Percentiles rank a stretch among this genome's conserved stretches.
phyloP scores from a whole-genome alignment of 2,113 vertebrate species.

The Coptodon rendalli region DNA sequence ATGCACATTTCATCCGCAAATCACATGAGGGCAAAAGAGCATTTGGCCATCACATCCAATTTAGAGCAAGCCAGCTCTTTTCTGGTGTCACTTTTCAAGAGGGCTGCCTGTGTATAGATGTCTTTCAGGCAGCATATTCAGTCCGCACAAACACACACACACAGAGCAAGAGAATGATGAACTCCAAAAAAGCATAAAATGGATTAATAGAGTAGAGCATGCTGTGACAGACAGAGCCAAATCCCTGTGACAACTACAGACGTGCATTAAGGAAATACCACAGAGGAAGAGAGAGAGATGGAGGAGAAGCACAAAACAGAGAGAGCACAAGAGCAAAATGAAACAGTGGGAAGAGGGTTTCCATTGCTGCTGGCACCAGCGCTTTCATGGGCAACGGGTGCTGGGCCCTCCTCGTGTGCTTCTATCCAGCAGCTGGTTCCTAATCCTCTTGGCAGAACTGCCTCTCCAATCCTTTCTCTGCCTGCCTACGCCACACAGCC shows the following conservation, averaged over 20 bases:
- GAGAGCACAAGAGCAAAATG: neutral
- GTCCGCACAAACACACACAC: neutral
- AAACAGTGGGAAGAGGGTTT: neutral
- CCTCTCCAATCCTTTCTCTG: slow-evolving; percentile 58
- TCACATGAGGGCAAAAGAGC: neutral
- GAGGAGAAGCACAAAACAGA: neutral
- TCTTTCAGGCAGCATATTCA: slow-evolving; percentile 25
- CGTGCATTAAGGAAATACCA: slow-evolving; percentile 37
- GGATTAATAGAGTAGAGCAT: slow-evolving; percentile 60
- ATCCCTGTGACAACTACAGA: slow-evolving; percentile 46
- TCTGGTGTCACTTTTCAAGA: slow-evolving; percentile 5
- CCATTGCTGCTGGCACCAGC: neutral
- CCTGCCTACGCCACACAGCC: slow-evolving; percentile 31
- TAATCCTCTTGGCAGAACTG: slow-evolving; percentile 73
- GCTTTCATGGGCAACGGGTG: slow-evolving; percentile 24
- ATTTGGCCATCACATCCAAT: neutral
- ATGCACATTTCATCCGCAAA: neutral
- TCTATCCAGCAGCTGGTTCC: slow-evolving; percentile 65
- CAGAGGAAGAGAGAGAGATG: neutral
- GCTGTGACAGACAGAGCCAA: slow-evolving; percentile 46
- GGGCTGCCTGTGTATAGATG: neutral
- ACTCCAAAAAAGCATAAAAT: slow-evolving; percentile 54
- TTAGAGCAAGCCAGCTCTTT: neutral
- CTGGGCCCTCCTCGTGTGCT: slow-evolving; percentile 24
- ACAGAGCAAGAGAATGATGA: slow-evolving; percentile 5